Evolutionary conservation across 1,140 invertebrate genomes (phyloP).

Genomic region (Bathynomus jamesi): DNA sequence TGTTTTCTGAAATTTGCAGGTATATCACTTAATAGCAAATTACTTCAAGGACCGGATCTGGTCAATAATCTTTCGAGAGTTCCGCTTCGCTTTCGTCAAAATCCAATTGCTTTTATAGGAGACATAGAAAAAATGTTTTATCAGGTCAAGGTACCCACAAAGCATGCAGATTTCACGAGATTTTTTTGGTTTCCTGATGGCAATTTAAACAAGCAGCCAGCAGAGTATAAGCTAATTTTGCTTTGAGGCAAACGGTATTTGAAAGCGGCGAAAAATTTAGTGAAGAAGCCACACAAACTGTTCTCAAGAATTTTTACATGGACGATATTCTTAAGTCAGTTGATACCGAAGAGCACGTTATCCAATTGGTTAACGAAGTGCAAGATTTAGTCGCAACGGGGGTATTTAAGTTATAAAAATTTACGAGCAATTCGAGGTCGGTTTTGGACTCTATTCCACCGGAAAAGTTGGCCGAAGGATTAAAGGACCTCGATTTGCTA

Average conservation of each 20-base stretch:
- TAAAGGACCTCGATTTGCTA: too few species aligned
- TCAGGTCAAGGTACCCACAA: conserved; percentile 3
- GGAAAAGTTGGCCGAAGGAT: neutral
- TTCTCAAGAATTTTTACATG: conserved; percentile 6
- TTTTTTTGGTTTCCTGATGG: conserved; percentile 8
- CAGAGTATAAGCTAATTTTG: too few species aligned
- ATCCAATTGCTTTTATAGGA: neutral
- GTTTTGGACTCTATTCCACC: neutral
- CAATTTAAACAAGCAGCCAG: too few species aligned
- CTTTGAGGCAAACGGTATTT: conserved; percentile 8
- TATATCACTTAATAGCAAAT: neutral
- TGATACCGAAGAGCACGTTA: neutral
- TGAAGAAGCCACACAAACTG: neutral
- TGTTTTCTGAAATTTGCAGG: neutral
- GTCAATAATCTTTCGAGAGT: neutral
- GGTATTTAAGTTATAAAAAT: neutral
- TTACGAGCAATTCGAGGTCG: neutral
- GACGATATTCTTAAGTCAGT: conserved; percentile 8
- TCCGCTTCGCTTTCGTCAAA: neutral
- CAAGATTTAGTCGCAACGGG: neutral
- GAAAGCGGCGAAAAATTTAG: neutral
- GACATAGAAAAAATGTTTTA: conserved; percentile 13
- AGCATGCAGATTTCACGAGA: conserved; percentile 3
- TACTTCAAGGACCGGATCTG: neutral
- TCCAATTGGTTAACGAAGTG: neutral